Conservation (phyloP, 2,113 vertebrate genomes). For the Nesoenas mayeri region DNA sequence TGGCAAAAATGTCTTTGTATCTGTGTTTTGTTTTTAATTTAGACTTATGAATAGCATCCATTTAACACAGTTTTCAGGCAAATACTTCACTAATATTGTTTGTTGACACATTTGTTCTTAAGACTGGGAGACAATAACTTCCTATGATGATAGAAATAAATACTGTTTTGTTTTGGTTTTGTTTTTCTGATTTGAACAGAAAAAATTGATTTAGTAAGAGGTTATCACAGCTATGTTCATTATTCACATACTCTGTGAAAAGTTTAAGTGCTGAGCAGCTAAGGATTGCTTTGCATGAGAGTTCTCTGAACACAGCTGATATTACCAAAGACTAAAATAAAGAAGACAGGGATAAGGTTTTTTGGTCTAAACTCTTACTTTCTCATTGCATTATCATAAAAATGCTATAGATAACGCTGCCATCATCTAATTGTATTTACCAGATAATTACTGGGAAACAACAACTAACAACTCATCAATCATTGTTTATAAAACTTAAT, state of each 20-base stretch:
- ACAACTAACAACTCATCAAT: not conserved
- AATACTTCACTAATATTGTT: not conserved
- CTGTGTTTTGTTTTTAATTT: not conserved
- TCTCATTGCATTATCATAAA: not conserved
- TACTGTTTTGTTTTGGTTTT: not conserved
- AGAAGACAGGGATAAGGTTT: not conserved
- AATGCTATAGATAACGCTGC: not conserved
- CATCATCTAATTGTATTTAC: not conserved
- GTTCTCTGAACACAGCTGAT: not conserved
- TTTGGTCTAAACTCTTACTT: not conserved
- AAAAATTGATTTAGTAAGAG: not conserved
- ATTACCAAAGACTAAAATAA: not conserved
- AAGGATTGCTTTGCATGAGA: not conserved
- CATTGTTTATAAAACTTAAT: not conserved
- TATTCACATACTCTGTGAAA: not conserved
- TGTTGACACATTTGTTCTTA: not conserved
- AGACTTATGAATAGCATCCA: not conserved
- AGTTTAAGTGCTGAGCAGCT: not conserved
- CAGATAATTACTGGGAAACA: not conserved
- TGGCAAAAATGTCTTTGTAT: not conserved
- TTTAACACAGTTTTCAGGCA: constrained; percentile 2
- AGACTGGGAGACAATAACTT: not conserved
- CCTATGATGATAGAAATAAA: not conserved
- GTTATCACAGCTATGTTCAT: not conserved
- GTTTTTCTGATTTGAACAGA: not conserved